Conservation (phyloP, 2,888 invertebrate species). For the Gari tellinella region DNA sequence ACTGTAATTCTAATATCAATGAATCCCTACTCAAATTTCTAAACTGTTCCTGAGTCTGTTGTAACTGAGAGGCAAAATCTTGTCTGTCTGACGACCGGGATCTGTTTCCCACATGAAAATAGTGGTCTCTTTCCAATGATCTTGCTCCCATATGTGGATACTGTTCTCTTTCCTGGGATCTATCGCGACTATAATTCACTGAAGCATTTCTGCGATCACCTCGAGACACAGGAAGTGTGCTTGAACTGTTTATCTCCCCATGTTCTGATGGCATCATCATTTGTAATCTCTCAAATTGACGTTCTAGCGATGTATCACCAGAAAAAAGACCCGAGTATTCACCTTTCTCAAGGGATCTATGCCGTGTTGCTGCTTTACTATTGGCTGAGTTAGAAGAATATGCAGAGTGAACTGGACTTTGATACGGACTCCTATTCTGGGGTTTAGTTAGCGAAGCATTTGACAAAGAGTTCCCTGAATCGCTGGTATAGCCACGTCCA, state of each 20-base stretch:
- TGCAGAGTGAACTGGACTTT: constrained; percentile 59
- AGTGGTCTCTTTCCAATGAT: constrained; percentile 80
- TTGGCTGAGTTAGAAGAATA: constrained; percentile 29
- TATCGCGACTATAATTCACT: constrained; percentile 84
- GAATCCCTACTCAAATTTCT: constrained; percentile 73
- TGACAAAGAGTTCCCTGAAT: constrained; percentile 44
- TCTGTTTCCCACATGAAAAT: constrained; percentile 65
- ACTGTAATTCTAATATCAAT: constrained; percentile 82
- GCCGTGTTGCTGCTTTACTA: constrained; percentile 67
- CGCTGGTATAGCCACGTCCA: constrained; percentile 45
- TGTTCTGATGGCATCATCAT: constrained; percentile 62
- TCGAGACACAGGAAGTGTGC: constrained; percentile 56
- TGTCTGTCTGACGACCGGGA: constrained; percentile 79
- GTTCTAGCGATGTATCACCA: constrained; percentile 83
- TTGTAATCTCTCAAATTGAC: constrained; percentile 72
- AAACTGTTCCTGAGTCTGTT: constrained; percentile 66
- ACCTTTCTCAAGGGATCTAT: constrained; percentile 79
- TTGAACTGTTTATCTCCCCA: constrained; percentile 51
- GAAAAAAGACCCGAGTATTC: constrained; percentile 58
- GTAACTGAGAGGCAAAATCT: constrained; percentile 69
- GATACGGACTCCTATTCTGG: constrained; percentile 58
- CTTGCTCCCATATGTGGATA: constrained; percentile 83
- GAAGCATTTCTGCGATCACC: constrained; percentile 47
- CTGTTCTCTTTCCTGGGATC: constrained; percentile 87
- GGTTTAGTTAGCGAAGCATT: constrained; percentile 32